Evolutionary conservation across 1,140 invertebrate species (phyloP), one percentile per base, ranked within the genome.

Genomic region (Hyphantria cunea): DNA sequence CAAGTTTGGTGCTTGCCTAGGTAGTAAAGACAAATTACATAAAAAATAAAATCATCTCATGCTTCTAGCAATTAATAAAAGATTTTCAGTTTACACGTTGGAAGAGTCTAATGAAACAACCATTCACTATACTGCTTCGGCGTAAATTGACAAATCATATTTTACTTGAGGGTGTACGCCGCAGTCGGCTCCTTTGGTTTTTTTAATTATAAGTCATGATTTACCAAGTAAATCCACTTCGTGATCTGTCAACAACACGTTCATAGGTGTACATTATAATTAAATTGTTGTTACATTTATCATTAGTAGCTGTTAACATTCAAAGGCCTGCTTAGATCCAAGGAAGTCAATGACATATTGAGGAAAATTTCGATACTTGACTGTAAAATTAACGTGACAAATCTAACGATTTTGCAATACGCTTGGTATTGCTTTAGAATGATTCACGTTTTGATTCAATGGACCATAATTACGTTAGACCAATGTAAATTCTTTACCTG

Each of bases 311-410:
- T 60, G 44, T 65, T 50, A 41, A 42, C 58, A 41, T 65, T 64
- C 53, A 31, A 60, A 53, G 42, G 65, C 61, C 55, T 64, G 68
- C 59, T 65, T 33, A 64, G 53, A 52, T 58, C 56, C 64, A 74
- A 74, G 61, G 60, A 60, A 55, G 82, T 83, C 82, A 83, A 74
- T 74, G 82, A 82, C 82, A 82, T 69, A 80, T 82, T 82, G 73
- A 85, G 80, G 82, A 85, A 85, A 85, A 83, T 79, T 68, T 74
- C 58, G 68, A 69, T 78, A 74, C 63, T 74, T 61, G 63, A 62
- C 66, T 65, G 65, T 78, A 76, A 82, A 84, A 72, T 79, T 55
- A 76, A 78, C 80, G 80, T 83, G 77, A 82, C 80, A 68, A 75
- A 78, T 80, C 51, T 60, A 66, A 67, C 68, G 64, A 69, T 75